Percentiles rank a stretch among this genome's conserved stretches.
These are phyloP conservation scores for Cybosia mesomella DNA, from an alignment of 2,888 invertebrate species.

Conservation along the genomic window DNA sequence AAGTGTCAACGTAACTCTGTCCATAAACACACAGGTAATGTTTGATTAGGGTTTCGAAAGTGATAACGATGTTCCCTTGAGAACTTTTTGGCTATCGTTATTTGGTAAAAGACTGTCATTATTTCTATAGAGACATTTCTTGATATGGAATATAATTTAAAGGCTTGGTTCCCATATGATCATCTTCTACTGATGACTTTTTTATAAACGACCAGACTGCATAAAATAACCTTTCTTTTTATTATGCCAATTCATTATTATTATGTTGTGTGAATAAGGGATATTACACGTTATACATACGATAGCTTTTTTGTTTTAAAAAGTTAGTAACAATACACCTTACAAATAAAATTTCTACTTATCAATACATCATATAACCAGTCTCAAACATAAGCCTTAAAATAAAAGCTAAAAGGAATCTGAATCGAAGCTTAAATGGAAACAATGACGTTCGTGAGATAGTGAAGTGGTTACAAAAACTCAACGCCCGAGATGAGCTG, in stretches of 20 bases:
- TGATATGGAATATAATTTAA: constrained; percentile 22
- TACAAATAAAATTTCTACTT: neutral
- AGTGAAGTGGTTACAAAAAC: constrained; percentile 65
- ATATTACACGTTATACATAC: neutral
- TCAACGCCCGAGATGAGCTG: constrained; percentile 68
- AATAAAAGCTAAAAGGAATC: constrained; percentile 31
- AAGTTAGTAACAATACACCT: neutral
- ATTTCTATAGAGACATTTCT: constrained; percentile 26
- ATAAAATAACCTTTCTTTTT: no score
- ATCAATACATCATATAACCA: constrained; percentile 1
- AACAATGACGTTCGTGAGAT: constrained; percentile 67
- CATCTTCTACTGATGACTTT: neutral
- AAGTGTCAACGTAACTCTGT: constrained; percentile 59
- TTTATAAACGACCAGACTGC: neutral
- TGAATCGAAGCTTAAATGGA: constrained; percentile 53
- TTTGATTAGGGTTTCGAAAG: constrained; percentile 70
- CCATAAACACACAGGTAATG: constrained; percentile 64
- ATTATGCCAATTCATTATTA: no score
- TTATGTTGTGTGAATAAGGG: neutral
- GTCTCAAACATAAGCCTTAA: constrained; percentile 11
- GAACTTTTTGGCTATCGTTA: constrained; percentile 41
- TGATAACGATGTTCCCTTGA: constrained; percentile 55
- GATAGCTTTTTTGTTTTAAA: neutral
- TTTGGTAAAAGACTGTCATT: constrained; percentile 35
- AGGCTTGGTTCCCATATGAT: neutral